A percentile compares a stretch with the other conserved stretches of the same genome.
phyloP scores from a whole-genome alignment of 1,140 invertebrate species.

The Bilobella aurantiaca region DNA sequence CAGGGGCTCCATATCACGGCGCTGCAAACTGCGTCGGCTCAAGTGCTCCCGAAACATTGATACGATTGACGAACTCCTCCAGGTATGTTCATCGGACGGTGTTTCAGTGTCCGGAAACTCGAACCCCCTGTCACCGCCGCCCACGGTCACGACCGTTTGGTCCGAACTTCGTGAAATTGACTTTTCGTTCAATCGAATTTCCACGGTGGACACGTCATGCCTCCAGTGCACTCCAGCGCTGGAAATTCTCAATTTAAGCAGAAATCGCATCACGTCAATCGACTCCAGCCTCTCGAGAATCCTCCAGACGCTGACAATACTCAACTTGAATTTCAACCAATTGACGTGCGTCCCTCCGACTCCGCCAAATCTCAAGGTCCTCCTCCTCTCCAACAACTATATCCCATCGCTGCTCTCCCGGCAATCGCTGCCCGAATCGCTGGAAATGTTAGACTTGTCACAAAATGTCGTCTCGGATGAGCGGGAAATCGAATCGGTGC shows the following conservation, averaged over 20 bases:
- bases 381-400: conserved; percentile 28
- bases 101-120: not conserved
- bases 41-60: conserved; percentile 26
- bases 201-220: not conserved
- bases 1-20: conserved; percentile 14
- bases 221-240: conserved; percentile 24
- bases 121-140: not conserved
- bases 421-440: not conserved
- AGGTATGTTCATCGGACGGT: not conserved
- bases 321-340: conserved; percentile 33
- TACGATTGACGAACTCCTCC: conserved; percentile 9
- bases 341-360: conserved; percentile 24
- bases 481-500: conserved; percentile 14
- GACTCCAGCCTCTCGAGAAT: conserved; percentile 19
- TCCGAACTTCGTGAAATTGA: conserved; percentile 30
- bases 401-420: conserved; percentile 18
- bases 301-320: conserved; percentile 13
- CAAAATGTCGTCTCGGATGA: conserved; percentile 30
- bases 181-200: conserved; percentile 27
- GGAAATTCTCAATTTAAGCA: conserved; percentile 28
- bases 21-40: conserved; percentile 21
- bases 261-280: conserved; percentile 25
- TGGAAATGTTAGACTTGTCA: conserved; percentile 29
- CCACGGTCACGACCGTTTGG: conserved; percentile 20
- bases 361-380: conserved; percentile 30